Evolutionary conservation across 2,888 invertebrate species (phyloP).

Genomic region (Epistrophella euchroma): DNA sequence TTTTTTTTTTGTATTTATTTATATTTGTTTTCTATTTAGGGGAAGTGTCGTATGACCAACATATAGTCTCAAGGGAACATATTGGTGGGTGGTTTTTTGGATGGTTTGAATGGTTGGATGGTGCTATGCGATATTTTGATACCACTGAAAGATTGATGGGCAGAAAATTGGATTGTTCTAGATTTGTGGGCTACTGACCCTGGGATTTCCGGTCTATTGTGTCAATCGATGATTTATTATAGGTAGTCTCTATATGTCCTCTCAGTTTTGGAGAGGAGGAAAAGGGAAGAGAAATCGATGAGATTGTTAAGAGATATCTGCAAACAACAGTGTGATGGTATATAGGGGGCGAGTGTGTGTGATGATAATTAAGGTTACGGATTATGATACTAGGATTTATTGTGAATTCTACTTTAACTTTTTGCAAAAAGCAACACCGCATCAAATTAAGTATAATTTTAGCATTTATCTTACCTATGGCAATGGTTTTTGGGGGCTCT

Average conservation of each 20-base stretch:
- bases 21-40: slow-evolving; percentile 9
- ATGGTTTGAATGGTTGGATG: not conserved
- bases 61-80: slow-evolving; percentile 14
- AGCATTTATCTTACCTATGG: slow-evolving; percentile 29
- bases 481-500: slow-evolving; percentile 17
- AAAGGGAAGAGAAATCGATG: slow-evolving; percentile 45
- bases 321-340: not conserved
- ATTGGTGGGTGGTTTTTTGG: not conserved
- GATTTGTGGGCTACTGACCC: slow-evolving; percentile 65
- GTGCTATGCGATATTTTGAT: slow-evolving; percentile 40
- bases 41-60: not conserved
- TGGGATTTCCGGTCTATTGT: slow-evolving; percentile 48
- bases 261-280: too few relatives aligned
- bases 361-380: slow-evolving; percentile 29
- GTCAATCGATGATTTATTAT: slow-evolving; percentile 68
- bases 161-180: slow-evolving; percentile 70
- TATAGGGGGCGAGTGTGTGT: not conserved
- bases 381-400: slow-evolving; percentile 39
- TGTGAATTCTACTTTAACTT: slow-evolving; percentile 4
- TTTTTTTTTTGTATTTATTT: slow-evolving; percentile 17
- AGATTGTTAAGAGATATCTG: slow-evolving; percentile 17
- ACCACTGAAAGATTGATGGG: slow-evolving; percentile 67
- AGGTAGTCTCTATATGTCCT: not conserved
- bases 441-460: slow-evolving; percentile 42
- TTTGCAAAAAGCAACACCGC: not conserved